phyloP scores from a whole-genome alignment of 23 tunicate genomes.

The Halocynthia roretzi region DNA sequence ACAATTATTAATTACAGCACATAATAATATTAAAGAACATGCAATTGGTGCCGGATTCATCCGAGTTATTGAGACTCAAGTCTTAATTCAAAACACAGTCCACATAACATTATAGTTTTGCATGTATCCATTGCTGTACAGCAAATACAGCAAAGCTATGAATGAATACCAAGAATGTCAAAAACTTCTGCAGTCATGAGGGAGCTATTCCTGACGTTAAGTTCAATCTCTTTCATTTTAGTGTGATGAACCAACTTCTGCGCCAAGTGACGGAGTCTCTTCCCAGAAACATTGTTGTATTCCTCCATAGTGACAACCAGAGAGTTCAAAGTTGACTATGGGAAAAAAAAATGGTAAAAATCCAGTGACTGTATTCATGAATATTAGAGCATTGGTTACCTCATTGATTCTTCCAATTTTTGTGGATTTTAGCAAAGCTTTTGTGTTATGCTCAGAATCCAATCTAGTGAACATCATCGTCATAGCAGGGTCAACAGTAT shows the following conservation, averaged over 20 bases:
- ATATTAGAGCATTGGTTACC: constrained; percentile 19
- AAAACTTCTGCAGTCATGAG: constrained; percentile 81
- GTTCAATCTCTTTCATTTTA: constrained; percentile 80
- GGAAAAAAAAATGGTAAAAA: background rate
- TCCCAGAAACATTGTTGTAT: constrained; percentile 52
- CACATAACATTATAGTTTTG: too few relatives aligned
- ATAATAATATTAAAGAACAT: too few relatives aligned
- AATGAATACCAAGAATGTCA: constrained; percentile 35
- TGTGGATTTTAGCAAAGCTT: constrained; percentile 52
- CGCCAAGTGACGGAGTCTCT: constrained; percentile 57
- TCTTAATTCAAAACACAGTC: too few relatives aligned
- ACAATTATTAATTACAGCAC: too few relatives aligned
- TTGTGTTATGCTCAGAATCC: constrained; percentile 71
- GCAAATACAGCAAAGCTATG: background rate
- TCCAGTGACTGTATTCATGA: background rate
- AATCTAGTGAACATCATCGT: constrained; percentile 67
- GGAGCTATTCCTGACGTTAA: constrained; percentile 72
- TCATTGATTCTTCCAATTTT: constrained; percentile 49
- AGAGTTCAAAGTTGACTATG: constrained; percentile 63
- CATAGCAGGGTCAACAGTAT: constrained; percentile 34
- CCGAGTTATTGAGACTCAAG: too few relatives aligned
- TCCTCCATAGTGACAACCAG: constrained; percentile 71
- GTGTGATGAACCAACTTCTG: constrained; percentile 70
- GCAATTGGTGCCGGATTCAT: too few relatives aligned
- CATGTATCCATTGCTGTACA: too few relatives aligned